phyloP scores from a whole-genome alignment of 2,113 vertebrate species.

The Ptilonorhynchus violaceus region DNA sequence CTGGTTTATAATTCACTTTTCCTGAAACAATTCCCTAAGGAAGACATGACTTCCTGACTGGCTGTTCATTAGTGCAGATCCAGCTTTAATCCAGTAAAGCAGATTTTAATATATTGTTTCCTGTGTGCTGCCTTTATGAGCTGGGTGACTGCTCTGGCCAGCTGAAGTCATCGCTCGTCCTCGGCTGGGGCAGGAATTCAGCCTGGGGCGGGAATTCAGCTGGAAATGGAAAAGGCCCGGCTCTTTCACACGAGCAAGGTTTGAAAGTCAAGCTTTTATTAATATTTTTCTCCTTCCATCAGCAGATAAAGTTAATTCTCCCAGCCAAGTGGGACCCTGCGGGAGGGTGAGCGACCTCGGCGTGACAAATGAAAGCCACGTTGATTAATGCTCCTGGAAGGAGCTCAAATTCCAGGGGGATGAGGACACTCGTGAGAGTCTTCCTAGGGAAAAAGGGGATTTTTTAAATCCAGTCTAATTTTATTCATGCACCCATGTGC shows the following conservation, averaged over 20 bases:
- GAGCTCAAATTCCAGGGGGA: neutral
- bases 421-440: conserved; percentile 1
- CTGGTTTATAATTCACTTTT: neutral
- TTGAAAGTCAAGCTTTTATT: conserved; percentile 7
- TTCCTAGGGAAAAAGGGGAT: neutral
- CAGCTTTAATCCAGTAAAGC: neutral
- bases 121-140: neutral
- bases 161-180: neutral
- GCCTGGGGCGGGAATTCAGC: neutral
- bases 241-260: neutral
- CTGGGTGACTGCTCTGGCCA: neutral
- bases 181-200: neutral
- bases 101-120: neutral
- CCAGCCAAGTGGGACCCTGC: neutral
- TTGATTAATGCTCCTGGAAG: conserved; percentile 37
- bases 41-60: neutral
- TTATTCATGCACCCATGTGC: rapidly evolving
- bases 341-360: neutral
- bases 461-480: rapidly evolving
- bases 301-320: conserved; percentile 1
- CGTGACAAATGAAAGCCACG: neutral
- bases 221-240: neutral
- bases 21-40: neutral
- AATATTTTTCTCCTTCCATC: neutral
- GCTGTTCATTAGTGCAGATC: neutral